Base-by-base conservation (phyloP, 2,797 vertebrate species). In the Toxotes lorentzi region DNA sequence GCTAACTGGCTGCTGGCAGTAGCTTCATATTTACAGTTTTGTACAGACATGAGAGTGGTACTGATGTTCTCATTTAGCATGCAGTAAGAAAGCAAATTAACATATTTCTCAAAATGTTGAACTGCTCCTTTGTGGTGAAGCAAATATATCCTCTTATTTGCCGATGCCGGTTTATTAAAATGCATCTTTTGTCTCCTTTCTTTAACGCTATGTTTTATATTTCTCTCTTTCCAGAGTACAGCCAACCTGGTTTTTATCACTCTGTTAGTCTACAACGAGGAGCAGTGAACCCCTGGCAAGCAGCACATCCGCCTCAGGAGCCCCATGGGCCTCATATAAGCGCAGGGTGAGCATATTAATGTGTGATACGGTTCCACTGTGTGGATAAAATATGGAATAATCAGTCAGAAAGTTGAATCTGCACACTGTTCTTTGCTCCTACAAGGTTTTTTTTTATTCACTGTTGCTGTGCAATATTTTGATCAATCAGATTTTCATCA, bases 241-340 rank as follows among this genome's bases (percentile, higher is more conserved):
- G 90, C 0, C 95, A 95, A 54, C 84, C 95, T 0, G 84, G 95
- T 16, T 96, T 96, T 63, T 91, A 94, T 88, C 93, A 94, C 67
- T 86, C 95, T 21, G 88, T 93, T 32, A 92, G 89, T 84, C 92
- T 97, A 83, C 97, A 97, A 63, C 93, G 96, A 38, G 88, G 93
- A 41, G 53, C 94, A 17, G 60, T 93, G 40, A 95, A 93, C 59
- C 79, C 95, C 2, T 97, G 97, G 97, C 96, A 95, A 83, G 70
- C 89, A 51, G 40, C 73, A 1, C 88, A 91, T 64, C 89, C 82
- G 4, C 91, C 87, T 70, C 97, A 95, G 72, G 78, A 93, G 76
- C 85, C 81, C 3, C 90, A 77, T 0, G 86, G 90, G 73, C 85
- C 88, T 41, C 94, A 94, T 75, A 73, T 92, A 51, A 90, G 66